These are phyloP conservation scores for Orgyia antiqua DNA, from an alignment of 2,888 invertebrate species.

Conservation along the genomic window DNA sequence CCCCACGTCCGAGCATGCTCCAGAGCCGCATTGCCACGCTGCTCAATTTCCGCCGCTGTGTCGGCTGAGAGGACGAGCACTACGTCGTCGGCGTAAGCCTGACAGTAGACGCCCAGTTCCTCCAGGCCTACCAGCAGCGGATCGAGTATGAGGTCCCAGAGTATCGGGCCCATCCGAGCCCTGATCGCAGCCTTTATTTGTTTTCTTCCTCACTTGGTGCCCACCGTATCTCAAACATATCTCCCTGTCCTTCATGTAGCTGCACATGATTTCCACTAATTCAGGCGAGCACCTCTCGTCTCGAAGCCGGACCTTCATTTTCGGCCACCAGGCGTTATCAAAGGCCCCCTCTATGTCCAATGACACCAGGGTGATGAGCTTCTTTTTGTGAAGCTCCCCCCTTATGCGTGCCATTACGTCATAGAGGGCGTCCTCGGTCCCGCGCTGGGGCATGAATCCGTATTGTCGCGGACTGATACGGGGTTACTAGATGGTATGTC, in stretches of 20 bases:
- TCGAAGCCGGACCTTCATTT: neutral
- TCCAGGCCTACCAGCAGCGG: too few species aligned
- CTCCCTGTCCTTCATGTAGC: neutral
- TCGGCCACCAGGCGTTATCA: conserved; percentile 18
- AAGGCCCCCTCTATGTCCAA: conserved; percentile 19
- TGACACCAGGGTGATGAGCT: neutral
- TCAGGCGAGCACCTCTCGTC: neutral
- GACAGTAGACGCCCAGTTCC: too few species aligned
- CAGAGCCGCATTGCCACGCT: too few species aligned
- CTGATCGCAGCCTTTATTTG: neutral
- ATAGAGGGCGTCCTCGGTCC: conserved; percentile 13
- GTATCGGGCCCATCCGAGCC: neutral
- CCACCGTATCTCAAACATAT: neutral
- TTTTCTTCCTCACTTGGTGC: too few species aligned
- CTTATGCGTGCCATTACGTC: neutral
- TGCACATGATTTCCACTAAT: neutral
- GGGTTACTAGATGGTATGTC: neutral
- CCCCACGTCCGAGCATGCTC: too few species aligned
- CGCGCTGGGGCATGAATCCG: conserved; percentile 13
- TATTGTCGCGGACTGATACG: conserved; percentile 7
- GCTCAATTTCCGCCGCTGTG: too few species aligned
- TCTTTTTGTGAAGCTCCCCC: neutral
- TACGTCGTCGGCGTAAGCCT: too few species aligned
- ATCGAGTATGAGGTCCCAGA: neutral
- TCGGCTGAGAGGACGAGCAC: too few species aligned